phyloP scores from a whole-genome alignment of 2,888 invertebrate genomes.

The Drosophila antonietae region DNA sequence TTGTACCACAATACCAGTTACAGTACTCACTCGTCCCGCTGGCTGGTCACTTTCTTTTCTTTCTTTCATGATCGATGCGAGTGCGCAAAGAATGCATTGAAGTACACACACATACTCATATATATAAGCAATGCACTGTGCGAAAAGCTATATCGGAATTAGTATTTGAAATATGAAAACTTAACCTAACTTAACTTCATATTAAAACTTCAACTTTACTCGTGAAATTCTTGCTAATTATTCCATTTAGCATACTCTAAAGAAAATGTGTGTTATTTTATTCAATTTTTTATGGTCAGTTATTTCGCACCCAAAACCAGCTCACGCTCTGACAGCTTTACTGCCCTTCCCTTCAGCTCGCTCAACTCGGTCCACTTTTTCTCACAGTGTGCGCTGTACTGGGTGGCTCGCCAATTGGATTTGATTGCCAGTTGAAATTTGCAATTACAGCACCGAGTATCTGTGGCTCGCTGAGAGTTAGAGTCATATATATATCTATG shows the following conservation, averaged over 20 bases:
- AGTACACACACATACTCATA: conserved; percentile 29
- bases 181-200: background rate
- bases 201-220: background rate
- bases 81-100: conserved; percentile 51
- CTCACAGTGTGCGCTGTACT: conserved; percentile 24
- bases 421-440: conserved; percentile 37
- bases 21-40: conserved; percentile 38
- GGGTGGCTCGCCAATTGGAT: conserved; percentile 14
- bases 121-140: conserved; percentile 33
- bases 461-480: background rate
- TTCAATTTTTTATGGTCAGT: background rate
- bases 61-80: conserved; percentile 62
- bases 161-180: too few relatives aligned
- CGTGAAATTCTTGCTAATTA: background rate
- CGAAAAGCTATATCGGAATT: conserved; percentile 10
- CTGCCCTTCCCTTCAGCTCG: background rate
- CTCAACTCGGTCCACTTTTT: background rate
- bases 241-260: background rate
- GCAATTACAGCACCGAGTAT: conserved; percentile 45
- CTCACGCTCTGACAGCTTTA: background rate
- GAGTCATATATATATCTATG: background rate
- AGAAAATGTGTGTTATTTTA: background rate
- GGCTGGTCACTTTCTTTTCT: conserved; percentile 74
- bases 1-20: conserved; percentile 41
- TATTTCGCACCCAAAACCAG: background rate